Evolutionary conservation across 37 sponge, comb jelly and placozoan genomes (phyloP), one percentile per base, ranked within the genome.

Genomic region (Aphrocallistes beatrix): DNA sequence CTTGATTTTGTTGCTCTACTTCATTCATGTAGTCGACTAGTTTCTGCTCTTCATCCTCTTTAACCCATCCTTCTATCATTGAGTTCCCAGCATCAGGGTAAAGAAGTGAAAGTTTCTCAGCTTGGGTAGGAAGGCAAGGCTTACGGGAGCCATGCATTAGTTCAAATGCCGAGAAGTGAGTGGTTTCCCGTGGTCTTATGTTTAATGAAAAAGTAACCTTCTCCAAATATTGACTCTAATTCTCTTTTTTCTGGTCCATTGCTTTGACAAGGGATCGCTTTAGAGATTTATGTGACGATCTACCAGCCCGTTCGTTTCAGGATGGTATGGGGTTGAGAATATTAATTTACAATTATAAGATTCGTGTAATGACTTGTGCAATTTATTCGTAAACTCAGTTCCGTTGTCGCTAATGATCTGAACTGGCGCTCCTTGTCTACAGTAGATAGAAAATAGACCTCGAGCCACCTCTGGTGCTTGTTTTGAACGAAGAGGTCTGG

Each of bases 41-140:
- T 42, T 42, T 16, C 10, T 6, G 10, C 13, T 42, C 6, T 16
- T 42, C 45, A 6, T 42, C 45, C 45, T 16, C 10, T 42, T 16
- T 42, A 16, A 42, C n/a, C n/a, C n/a, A n/a, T n/a, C n/a, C n/a
- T n/a, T n/a, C n/a, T n/a, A n/a, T n/a, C n/a, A n/a, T n/a, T n/a
- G n/a, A n/a, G n/a, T n/a, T n/a, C n/a, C n/a, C n/a, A n/a, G n/a
- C 75, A 60, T 60, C 75, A 60, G 75, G 75, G 34, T 60, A 60
- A 13, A 60, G 75, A 60, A 60, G n/a, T 32, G 75, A 60, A 25
- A 60, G 75, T 3, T 28, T 60, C n/a, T 60, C 75, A 13, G 75
- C 75, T 60, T 60, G 28, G 75, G 3, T 60, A 42, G 45, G 13
- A 16, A 42, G 13, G 13, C 45, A 42, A 6, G 6, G 45, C 13